Evolutionary conservation across 2,888 invertebrate genomes (phyloP), one percentile per base, ranked within the genome.

Genomic region (Pardosa pseudoannulata): DNA sequence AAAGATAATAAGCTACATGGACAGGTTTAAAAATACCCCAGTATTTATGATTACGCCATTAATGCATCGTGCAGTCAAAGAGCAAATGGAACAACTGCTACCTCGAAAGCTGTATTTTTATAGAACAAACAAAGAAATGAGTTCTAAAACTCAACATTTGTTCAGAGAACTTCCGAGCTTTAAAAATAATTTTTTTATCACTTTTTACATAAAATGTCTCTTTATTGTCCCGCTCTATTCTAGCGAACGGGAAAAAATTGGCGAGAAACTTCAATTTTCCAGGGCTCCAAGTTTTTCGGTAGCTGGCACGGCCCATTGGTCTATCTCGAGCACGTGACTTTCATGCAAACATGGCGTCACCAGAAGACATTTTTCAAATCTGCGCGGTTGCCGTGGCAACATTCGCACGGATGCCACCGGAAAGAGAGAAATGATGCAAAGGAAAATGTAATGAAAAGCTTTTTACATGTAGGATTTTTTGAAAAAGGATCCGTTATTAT

Each of bases 231-330:
- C 46, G 78, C 73, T 23, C 78, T 78, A 78, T 72, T 85, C 83
- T 85, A 73, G 78, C 83, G 83, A 62, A 85, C 50, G 56, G 56
- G 67, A 70, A 78, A 82, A 85, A 85, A 83, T 78, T 85, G 78
- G 78, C 83, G 71, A 78, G 83, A 78, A 85, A 85, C 78, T 85
- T 85, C 83, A 85, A 85, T 85, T 85, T 85, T 85, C 83, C 83
- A 85, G 78, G 78, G 78, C 78, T 85, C 83, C 78, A 85, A 85
- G 78, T 85, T 85, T 56, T 85, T 85, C 78, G 78, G 83, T 78
- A 72, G 71, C 50, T 67, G 39, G 78, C 71, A 73, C 78, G 83
- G 78, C 83, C 83, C 83, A 85, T 85, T 85, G 83, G 78, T 67
- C 83, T 78, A 85, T 78, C 83, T 73, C 65, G 29, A 46, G 68